phyloP scores from a whole-genome alignment of 2,113 vertebrate species.

The Eptesicus fuscus region DNA sequence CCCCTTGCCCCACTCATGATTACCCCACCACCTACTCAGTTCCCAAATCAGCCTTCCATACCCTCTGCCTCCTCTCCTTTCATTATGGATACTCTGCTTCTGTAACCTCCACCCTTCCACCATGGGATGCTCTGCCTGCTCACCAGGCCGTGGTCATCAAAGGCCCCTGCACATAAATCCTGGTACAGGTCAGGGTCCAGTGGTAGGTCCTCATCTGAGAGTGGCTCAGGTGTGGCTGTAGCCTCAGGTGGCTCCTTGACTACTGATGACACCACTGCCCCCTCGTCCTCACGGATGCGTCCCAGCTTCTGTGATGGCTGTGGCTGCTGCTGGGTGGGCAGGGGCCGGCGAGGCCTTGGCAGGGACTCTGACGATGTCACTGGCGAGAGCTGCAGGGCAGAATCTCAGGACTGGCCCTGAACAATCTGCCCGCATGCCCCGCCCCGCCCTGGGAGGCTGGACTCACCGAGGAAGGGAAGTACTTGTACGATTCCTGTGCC shows the following conservation, averaged over 20 bases:
- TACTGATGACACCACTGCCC: constrained; percentile 74
- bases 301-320: constrained; percentile 88
- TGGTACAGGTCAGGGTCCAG: constrained; percentile 89
- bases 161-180: constrained; percentile 87
- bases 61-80: background rate
- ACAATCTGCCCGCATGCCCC: constrained; percentile 63
- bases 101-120: background rate
- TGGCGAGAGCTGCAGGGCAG: constrained; percentile 74
- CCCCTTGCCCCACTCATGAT: background rate
- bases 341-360: constrained; percentile 71
- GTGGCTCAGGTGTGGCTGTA: constrained; percentile 83
- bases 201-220: constrained; percentile 89
- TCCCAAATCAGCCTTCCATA: background rate
- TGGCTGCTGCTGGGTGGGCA: constrained; percentile 67
- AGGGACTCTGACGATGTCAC: constrained; percentile 71
- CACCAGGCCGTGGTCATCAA: constrained; percentile 86
- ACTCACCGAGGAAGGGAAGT: constrained; percentile 83
- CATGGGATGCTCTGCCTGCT: background rate
- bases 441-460: constrained; percentile 65
- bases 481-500: constrained; percentile 82
- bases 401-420: constrained; percentile 73
- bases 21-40: background rate
- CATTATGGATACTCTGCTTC: background rate
- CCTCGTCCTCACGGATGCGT: constrained; percentile 89
- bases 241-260: constrained; percentile 87